Conservation (phyloP, 2,113 vertebrate genomes). For the Heliornis fulica region DNA sequence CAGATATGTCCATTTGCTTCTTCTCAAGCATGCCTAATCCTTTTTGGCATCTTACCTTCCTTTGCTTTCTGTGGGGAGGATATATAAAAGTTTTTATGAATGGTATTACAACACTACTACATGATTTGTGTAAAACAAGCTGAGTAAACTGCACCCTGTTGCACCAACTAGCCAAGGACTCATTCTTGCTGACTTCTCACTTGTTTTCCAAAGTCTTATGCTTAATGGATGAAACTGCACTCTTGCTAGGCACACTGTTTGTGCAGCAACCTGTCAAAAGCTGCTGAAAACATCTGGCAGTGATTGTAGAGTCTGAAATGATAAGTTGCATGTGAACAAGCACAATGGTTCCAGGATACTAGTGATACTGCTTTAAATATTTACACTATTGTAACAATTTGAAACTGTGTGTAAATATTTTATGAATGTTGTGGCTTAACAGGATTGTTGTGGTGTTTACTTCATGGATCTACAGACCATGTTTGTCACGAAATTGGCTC, state of each 20-base stretch:
- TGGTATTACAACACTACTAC: neutral
- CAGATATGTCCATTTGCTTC: neutral
- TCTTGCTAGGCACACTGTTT: neutral
- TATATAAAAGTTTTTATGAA: neutral
- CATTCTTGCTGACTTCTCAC: neutral
- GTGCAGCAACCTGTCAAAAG: neutral
- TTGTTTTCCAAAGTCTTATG: neutral
- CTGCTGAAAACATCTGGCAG: neutral
- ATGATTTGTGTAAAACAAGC: neutral
- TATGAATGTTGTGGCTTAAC: conserved; percentile 1
- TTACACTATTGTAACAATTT: conserved; percentile 20
- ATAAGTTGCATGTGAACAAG: neutral
- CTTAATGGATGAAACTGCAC: neutral
- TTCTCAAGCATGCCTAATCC: neutral
- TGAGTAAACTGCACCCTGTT: neutral
- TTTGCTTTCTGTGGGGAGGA: rapidly evolving
- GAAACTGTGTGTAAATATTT: conserved; percentile 28
- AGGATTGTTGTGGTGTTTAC: conserved; percentile 17
- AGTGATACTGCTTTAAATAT: conserved; percentile 41
- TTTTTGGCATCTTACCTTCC: neutral
- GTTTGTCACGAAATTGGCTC: conserved; percentile 9
- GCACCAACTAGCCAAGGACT: neutral
- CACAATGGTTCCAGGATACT: neutral
- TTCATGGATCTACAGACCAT: neutral
- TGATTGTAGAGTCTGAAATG: neutral